A percentile compares a stretch with the other conserved stretches of the same genome.
Conservation (phyloP, 2,113 vertebrate species). For the Cochlearius cochlearius region DNA sequence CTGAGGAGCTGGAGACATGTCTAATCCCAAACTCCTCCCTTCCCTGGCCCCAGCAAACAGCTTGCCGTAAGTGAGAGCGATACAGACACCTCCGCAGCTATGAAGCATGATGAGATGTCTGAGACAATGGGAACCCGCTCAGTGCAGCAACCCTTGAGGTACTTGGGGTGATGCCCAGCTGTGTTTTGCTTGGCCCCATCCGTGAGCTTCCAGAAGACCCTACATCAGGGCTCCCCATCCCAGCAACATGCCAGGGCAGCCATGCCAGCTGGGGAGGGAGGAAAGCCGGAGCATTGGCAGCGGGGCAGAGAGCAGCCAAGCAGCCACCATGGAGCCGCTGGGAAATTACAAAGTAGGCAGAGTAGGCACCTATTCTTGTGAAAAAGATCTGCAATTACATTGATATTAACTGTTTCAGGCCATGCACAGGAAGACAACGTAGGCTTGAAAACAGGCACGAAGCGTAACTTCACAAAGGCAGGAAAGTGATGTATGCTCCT, state of each 20-base stretch:
- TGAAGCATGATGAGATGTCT: neutral
- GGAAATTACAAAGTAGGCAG: neutral
- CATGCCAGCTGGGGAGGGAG: neutral
- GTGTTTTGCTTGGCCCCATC: slow-evolving; percentile 1
- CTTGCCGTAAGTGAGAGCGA: neutral
- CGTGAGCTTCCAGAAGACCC: neutral
- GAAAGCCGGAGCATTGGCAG: neutral
- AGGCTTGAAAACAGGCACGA: neutral
- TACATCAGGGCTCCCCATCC: neutral
- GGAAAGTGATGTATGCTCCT: neutral
- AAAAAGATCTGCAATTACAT: neutral
- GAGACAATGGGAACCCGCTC: neutral
- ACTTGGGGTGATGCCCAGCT: neutral
- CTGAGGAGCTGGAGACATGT: neutral
- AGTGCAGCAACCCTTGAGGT: neutral
- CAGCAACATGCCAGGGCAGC: neutral
- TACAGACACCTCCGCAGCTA: neutral
- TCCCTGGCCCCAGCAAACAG: neutral
- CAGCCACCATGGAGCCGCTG: neutral
- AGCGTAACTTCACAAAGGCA: neutral
- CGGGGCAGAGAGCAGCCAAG: neutral
- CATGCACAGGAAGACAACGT: neutral
- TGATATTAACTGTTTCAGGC: neutral
- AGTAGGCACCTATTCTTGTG: neutral
- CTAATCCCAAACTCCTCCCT: neutral